Evolutionary conservation across 2,797 vertebrate species (phyloP).

Genomic region (Cirrhinus molitorella): DNA sequence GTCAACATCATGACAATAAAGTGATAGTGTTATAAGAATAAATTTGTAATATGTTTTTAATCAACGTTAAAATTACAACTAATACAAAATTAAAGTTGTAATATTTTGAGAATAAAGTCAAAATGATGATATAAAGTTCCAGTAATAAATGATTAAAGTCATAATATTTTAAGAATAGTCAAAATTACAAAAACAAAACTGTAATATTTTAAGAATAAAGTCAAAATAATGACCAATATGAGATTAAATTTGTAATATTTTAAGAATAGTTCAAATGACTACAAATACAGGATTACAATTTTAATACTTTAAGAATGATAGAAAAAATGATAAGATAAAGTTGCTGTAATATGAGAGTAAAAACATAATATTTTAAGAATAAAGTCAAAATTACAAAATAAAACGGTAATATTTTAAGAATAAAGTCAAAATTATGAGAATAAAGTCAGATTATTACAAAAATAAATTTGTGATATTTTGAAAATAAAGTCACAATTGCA

Average conservation of each 20-base stretch:
- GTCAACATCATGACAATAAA: not conserved
- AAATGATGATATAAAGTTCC: not conserved
- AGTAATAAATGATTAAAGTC: too few species aligned
- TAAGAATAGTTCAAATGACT: too few species aligned
- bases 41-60: not conserved
- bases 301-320: not conserved
- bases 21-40: not conserved
- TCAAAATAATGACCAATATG: not conserved
- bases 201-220: not conserved
- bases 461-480: not conserved
- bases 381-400: not conserved
- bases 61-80: too few species aligned
- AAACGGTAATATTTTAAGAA: not conserved
- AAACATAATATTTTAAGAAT: not conserved
- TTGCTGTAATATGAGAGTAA: too few species aligned
- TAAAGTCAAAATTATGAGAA: not conserved
- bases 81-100: not conserved
- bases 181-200: too few species aligned
- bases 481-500: not conserved
- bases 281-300: too few species aligned
- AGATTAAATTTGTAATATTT: not conserved
- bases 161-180: not conserved
- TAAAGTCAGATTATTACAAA: not conserved
- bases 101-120: not conserved
- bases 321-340: not conserved